These are phyloP conservation scores for Nothocercus nigrocapillus DNA, from an alignment of 2,113 vertebrate species.

Conservation along the genomic window DNA sequence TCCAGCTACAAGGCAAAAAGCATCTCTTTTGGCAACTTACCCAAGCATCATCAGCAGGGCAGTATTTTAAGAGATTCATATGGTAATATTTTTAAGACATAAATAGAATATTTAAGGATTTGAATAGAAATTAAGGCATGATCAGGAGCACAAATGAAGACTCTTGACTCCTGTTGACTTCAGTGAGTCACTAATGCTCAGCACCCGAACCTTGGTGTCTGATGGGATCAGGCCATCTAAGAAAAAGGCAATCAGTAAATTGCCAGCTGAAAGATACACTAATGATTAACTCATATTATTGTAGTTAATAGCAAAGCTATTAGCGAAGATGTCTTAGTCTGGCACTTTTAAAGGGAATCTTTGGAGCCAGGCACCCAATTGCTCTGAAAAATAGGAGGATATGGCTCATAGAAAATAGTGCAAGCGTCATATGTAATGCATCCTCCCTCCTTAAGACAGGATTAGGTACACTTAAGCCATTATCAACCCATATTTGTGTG, in stretches of 20 bases:
- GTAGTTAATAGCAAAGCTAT: not conserved
- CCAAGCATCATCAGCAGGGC: not conserved
- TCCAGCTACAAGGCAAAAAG: not conserved
- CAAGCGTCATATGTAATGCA: not conserved
- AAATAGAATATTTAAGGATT: conserved; percentile 2
- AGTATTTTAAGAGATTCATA: not conserved
- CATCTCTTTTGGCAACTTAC: not conserved
- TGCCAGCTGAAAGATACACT: not conserved
- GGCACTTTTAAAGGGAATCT: not conserved
- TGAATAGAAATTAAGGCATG: not conserved
- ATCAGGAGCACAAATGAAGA: not conserved
- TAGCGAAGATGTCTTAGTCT: conserved; percentile 18
- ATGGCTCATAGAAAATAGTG: not conserved
- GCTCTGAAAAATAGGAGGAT: not conserved
- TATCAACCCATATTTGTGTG: not conserved
- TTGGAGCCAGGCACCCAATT: not conserved
- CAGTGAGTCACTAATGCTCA: not conserved
- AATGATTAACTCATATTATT: conserved; percentile 6
- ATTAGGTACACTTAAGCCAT: not conserved
- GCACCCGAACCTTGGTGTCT: not conserved
- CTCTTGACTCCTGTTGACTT: conserved; percentile 16
- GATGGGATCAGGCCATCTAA: not conserved
- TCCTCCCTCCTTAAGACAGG: not conserved
- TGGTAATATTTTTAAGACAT: not conserved
- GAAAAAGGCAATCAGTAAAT: conserved; percentile 30